Conservation (phyloP, 2,113 vertebrate species). For the Corythornis madagascariensis region DNA sequence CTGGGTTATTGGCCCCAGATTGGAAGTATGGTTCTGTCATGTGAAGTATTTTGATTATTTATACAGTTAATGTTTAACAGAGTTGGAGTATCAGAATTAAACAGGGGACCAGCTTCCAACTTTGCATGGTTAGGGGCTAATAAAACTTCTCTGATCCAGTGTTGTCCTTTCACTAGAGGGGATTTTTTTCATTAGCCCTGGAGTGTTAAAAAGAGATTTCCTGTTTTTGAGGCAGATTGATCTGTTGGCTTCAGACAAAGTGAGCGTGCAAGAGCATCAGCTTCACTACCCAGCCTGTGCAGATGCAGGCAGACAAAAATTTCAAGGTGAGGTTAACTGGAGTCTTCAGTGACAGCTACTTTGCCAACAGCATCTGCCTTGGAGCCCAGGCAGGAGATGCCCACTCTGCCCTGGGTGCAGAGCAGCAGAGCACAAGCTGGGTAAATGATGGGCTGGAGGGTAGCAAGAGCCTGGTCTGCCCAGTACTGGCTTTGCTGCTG, state of each 20-base stretch:
- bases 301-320: neutral
- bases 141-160: constrained; percentile 49
- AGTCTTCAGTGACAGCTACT: neutral
- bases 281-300: neutral
- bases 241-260: constrained; percentile 48
- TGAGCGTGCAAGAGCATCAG: neutral
- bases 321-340: constrained; percentile 3
- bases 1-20: constrained; percentile 58
- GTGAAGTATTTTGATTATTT: constrained; percentile 69
- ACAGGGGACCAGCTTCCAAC: constrained; percentile 43
- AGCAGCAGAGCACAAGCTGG: neutral
- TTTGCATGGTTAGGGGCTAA: constrained; percentile 52
- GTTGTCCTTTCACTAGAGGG: constrained; percentile 47
- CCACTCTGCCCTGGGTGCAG: rapidly evolving
- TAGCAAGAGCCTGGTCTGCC: neutral
- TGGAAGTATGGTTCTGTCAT: constrained; percentile 58
- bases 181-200: constrained; percentile 56
- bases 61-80: constrained; percentile 69
- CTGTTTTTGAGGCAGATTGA: constrained; percentile 44
- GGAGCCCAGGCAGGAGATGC: neutral
- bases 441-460: rapidly evolving
- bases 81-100: constrained; percentile 61
- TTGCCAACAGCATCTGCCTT: neutral
- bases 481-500: rapidly evolving
- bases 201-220: constrained; percentile 42